Base-by-base conservation (phyloP, 2,797 vertebrate genomes). In the Acanthis flammea region DNA sequence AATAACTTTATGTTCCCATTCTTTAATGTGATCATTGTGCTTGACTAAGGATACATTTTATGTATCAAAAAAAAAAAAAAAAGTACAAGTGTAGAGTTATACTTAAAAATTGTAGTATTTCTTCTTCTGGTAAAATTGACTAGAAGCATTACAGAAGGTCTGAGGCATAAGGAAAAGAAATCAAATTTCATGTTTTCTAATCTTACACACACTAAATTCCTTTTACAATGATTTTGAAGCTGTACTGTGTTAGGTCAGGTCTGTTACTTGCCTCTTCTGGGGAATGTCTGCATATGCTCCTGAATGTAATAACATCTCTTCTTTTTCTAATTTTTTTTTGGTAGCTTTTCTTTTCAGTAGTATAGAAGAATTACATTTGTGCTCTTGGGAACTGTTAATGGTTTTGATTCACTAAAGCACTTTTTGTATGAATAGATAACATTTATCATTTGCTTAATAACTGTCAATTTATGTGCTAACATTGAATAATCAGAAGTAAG, bases 91-190 rank as follows among this genome's bases (percentile, higher is more conserved):
- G 27, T 50, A 79, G 19, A 51, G 76, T 76, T 61, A 50, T 85
- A 42, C 48, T 33, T 96, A n/a, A 44, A 72, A 78, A 63, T 33
- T 84, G 35, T 68, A 33, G 35, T 82, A 47, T 90, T 94, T 89
- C 57, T 89, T 88, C 37, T 55, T n/a, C 50, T 71, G 45, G 28
- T 70, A 92, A 62, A 87, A 78, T 50, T 1, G 3, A 55, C 48
- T 33, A 18, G 42, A 86, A 81, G 21, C 44, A 19, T 48, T 83
- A 92, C 53, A 89, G 81, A 93, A 92, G 58, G 61, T 92, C 47
- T 88, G 89, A 96, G 91, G 45, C 86, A 95, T 92, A 92, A 86
- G 78, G 96, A 91, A 96, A 96, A 96, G 84, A 97, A 96, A 97
- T 96, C 23, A 96, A 83, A 83, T 95, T 75, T 84, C 51, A 82